Evolutionary conservation across 1,140 invertebrate genomes (phyloP), one percentile per base, ranked within the genome.

Genomic region (Philaenus spumarius): DNA sequence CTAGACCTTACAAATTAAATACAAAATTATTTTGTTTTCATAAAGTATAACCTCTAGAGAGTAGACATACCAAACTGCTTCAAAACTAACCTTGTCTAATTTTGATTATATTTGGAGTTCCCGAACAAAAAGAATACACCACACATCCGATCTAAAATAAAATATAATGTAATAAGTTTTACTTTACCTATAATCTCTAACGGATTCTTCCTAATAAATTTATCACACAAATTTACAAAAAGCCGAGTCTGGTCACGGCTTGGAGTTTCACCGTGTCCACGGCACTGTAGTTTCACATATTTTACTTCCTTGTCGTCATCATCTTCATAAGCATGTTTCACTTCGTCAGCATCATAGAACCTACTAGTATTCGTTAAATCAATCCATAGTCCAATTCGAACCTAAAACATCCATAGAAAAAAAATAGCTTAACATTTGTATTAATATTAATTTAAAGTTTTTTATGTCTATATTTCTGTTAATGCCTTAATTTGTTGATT

Each of bases 361-460:
- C 96, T 78, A 57, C 76, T 82, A 3, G 97, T 98, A 69, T 98
- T 96, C 3, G 96, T 98, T 45, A 99, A 75, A 75, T 98, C 95
- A 59, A 99, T 89, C 90, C 96, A 95, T 15, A 99, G 72, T 1
- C 96, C 95, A 47, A 99, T 74, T 68, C 93, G 94, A 11, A 85
- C 69, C 86, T 91, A 66, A 51, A 77, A 74, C 42, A 62, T 60
- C 55, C 34, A 66, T n/a, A 62, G 6, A 51, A 56, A 61, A 50
- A 3, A 43, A 4, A 14, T 23, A 2, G 14, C 11, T 1, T 15
- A 42, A 23, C 20, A 7, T 15, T 9, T 24, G 30, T 26, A 40
- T 35, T 19, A 59, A 59, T 26, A 34, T 15, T 52, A 34, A 7
- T 59, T 42, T 54, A 40, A 54, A 15, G 17, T 45, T 45, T 5